Percentiles rank a stretch among this genome's conserved stretches.
These are phyloP conservation scores for Moxostoma hubbsi DNA, from an alignment of 2,797 vertebrate species.

Conservation along the genomic window DNA sequence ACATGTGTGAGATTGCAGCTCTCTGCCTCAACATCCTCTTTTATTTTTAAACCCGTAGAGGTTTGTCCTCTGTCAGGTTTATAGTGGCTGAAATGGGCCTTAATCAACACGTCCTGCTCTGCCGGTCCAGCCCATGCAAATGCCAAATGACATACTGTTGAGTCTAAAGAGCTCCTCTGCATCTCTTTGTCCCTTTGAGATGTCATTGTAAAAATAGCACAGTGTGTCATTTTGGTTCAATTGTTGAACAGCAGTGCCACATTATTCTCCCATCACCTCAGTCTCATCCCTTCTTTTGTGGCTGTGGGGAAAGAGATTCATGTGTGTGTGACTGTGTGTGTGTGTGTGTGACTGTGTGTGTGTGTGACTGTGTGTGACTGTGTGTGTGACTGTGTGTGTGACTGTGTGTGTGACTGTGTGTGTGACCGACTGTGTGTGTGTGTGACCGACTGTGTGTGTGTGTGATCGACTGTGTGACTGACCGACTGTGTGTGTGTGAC, in stretches of 20 bases:
- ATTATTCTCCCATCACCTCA: not conserved
- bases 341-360: no score
- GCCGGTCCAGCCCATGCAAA: not conserved
- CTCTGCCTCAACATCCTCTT: not conserved
- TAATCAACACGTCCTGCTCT: constrained; percentile 49
- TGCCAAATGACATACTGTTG: constrained; percentile 50
- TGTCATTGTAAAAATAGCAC: constrained; percentile 18
- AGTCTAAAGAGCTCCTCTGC: constrained; percentile 24
- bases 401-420: no score
- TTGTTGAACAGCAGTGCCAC: constrained; percentile 1
- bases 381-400: no score
- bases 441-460: no score
- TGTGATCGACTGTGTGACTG: no score
- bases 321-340: no score
- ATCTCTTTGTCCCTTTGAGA: not conserved
- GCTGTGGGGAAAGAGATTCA: no score
- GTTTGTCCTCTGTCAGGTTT: constrained; percentile 13
- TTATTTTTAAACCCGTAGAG: constrained; percentile 3
- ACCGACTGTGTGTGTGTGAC: no score
- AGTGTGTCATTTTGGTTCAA: constrained; percentile 9
- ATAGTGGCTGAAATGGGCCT: constrained; percentile 48
- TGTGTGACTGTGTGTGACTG: no score
- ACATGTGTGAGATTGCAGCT: not conserved
- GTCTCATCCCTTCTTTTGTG: not conserved
- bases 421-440: no score